phyloP scores from a whole-genome alignment of 2,888 invertebrate species.

The Tetranychus truncatus region DNA sequence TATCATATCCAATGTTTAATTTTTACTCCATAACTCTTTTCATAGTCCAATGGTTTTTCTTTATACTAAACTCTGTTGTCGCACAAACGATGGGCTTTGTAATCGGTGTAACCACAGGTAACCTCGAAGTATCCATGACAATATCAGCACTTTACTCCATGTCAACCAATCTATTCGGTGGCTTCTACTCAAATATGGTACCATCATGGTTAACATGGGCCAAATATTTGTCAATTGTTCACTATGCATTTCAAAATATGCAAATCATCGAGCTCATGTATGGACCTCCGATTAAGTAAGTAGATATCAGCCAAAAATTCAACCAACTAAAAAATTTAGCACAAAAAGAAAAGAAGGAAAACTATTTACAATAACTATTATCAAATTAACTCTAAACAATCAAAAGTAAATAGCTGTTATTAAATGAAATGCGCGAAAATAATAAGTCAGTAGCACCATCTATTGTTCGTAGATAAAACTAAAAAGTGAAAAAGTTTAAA shows the following conservation, averaged over 20 bases:
- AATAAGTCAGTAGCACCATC: too few relatives aligned
- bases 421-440: too few relatives aligned
- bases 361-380: neutral
- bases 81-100: constrained; percentile 52
- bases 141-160: constrained; percentile 55
- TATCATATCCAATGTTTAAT: constrained; percentile 57
- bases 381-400: too few relatives aligned
- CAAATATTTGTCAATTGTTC: constrained; percentile 54
- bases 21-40: constrained; percentile 44
- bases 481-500: too few relatives aligned
- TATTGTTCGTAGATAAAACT: too few relatives aligned
- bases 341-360: too few relatives aligned
- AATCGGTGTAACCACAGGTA: constrained; percentile 55
- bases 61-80: constrained; percentile 41
- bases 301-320: neutral
- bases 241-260: constrained; percentile 63
- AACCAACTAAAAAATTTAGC: too few relatives aligned
- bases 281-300: constrained; percentile 49
- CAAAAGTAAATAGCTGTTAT: neutral
- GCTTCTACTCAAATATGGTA: constrained; percentile 52
- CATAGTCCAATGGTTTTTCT: constrained; percentile 47
- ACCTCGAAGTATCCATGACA: constrained; percentile 57
- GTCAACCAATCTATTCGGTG: constrained; percentile 55
- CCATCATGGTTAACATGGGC: constrained; percentile 55
- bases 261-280: constrained; percentile 55